Base-by-base conservation (phyloP, 37 sponge, comb jelly and placozoan species). In the Halichondria panicea region DNA sequence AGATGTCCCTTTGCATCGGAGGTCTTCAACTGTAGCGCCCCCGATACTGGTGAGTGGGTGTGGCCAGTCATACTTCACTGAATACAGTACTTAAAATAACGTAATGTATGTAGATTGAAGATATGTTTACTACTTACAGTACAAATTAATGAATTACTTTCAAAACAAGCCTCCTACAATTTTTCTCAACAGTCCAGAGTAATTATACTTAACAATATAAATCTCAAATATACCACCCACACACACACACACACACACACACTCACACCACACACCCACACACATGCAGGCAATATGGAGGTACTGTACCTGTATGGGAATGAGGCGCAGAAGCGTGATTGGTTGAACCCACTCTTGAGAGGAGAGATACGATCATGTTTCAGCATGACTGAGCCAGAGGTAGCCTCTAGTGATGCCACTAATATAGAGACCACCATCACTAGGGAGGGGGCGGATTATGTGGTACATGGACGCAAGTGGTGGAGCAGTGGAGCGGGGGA, bases 361-460 rank as follows among this genome's bases (percentile, higher is more conserved):
- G 97, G 97, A 32, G 70, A 83, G 70, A 93, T 96, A 45, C 76
- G 93, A 36, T 96, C 97, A 0, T 84, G 85, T 37, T 96, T 90
- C 65, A 55, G 85, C 38, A 96, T 96, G 97, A 87, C 97, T 62
- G 88, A 87, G 41, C 88, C 88, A 44, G 76, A 36, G 15, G 94
- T 96, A 28, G 94, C 94, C 0, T 96, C 97, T 25, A 85, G 87
- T 63, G 97, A 96, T 90, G 97, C 97, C 57, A 96, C 88, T 27
- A 96, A 96, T 66, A 93, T 96, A 37, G 15, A 43, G 15, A 68
- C 75, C 54, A 59, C 85, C 27, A 90, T 93, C 64, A 41, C 42
- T 1, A 77, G 81, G 4, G 79, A 83, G 52, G 91, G 91, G 1
- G 65, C 70, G 53, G 46, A 70, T 0, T 96, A 90, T 55, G 70